These are phyloP conservation scores for Pammene fasciana DNA, from an alignment of 2,888 invertebrate species.

Conservation along the genomic window DNA sequence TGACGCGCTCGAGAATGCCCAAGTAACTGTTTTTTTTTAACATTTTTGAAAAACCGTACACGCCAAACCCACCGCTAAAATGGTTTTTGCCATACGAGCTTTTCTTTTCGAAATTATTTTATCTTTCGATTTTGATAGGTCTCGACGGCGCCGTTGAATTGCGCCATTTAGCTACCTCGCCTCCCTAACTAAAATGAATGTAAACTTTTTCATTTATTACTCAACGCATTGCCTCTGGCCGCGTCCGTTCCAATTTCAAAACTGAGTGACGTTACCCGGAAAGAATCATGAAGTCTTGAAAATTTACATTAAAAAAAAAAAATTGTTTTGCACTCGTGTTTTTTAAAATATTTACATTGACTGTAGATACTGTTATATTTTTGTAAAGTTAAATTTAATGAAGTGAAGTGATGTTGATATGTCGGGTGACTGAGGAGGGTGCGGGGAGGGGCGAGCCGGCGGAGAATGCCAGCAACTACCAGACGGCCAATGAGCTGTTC, in stretches of 20 bases:
- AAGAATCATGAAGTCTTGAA: slow-evolving; percentile 59
- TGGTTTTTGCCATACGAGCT: too few relatives aligned
- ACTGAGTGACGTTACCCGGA: slow-evolving; percentile 48
- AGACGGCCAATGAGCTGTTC: slow-evolving; percentile 66
- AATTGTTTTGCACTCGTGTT: slow-evolving; percentile 58
- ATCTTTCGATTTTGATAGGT: too few relatives aligned
- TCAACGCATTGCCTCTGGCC: neutral
- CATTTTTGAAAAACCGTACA: too few relatives aligned
- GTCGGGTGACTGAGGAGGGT: slow-evolving; percentile 55
- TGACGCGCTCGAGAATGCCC: too few relatives aligned
- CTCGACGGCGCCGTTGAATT: too few relatives aligned
- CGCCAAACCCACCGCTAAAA: too few relatives aligned
- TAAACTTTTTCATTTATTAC: neutral
- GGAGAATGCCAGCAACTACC: slow-evolving; percentile 53
- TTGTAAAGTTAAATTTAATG: slow-evolving; percentile 56
- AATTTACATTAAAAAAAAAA: slow-evolving; percentile 62
- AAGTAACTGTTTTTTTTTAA: too few relatives aligned
- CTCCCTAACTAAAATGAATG: too few relatives aligned
- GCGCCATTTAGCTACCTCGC: too few relatives aligned
- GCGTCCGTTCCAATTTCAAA: slow-evolving; percentile 58
- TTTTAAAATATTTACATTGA: slow-evolving; percentile 59
- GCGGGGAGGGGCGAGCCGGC: slow-evolving; percentile 44
- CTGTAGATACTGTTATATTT: slow-evolving; percentile 51
- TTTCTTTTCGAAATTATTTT: too few relatives aligned
- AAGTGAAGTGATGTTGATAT: slow-evolving; percentile 67